Evolutionary conservation across 2,797 vertebrate species (phyloP).

Genomic region (Alcedo atthis): DNA sequence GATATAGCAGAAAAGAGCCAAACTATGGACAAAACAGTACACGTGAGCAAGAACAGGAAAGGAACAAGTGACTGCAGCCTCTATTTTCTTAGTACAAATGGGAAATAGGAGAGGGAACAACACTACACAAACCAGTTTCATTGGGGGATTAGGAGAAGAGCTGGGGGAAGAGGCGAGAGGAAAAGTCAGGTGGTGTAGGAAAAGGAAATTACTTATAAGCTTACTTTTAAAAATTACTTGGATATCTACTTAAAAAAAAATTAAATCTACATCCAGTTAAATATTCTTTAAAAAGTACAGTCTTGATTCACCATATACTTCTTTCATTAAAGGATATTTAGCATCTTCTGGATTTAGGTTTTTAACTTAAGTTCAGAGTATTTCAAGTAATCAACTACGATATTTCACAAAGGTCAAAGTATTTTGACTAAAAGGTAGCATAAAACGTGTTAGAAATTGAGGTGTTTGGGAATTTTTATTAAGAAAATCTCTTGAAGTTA

Average conservation of each 20-base stretch:
- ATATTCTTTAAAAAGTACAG: neutral
- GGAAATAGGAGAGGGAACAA: neutral
- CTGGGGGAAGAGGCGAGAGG: neutral
- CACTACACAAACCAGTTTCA: neutral
- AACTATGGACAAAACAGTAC: neutral
- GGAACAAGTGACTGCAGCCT: neutral
- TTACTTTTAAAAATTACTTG: neutral
- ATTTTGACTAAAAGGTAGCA: neutral
- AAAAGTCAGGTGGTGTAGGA: neutral
- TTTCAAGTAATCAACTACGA: neutral
- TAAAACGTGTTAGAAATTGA: neutral
- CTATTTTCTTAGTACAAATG: neutral
- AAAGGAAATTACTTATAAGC: neutral
- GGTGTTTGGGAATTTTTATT: neutral
- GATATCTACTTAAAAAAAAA: neutral
- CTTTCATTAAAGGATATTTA: neutral
- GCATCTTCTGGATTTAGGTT: neutral
- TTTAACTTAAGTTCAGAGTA: neutral
- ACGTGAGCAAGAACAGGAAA: neutral
- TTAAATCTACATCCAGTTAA: neutral
- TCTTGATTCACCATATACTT: neutral
- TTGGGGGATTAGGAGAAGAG: accelerated
- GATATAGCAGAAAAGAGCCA: neutral
- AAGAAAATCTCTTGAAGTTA: neutral
- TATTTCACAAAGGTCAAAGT: neutral